phyloP scores from a whole-genome alignment of 1,140 invertebrate species.

The Danaus melanippus region DNA sequence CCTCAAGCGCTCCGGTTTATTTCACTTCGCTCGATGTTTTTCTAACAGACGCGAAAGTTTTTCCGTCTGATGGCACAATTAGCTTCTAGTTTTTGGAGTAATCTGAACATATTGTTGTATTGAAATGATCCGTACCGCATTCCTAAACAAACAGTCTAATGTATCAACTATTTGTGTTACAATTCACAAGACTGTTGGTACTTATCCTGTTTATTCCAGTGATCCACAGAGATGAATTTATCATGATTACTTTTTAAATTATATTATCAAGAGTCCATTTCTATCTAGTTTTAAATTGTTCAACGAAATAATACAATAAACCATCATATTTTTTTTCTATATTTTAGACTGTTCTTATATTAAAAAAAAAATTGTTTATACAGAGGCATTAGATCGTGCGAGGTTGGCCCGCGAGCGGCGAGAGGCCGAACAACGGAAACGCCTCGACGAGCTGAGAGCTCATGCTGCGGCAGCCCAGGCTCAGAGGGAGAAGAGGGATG shows the following conservation, averaged over 20 bases:
- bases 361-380: conserved; percentile 5
- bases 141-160: too few relatives aligned
- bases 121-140: too few relatives aligned
- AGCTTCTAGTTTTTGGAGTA: background rate
- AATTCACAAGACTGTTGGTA: too few relatives aligned
- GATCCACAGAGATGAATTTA: too few relatives aligned
- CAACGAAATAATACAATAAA: too few relatives aligned
- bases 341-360: background rate
- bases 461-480: conserved; percentile 89
- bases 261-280: too few relatives aligned
- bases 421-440: conserved; percentile 87
- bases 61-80: background rate
- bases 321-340: too few relatives aligned
- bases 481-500: conserved; percentile 90
- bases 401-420: conserved; percentile 83
- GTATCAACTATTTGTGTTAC: too few relatives aligned
- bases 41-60: background rate
- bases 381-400: conserved; percentile 73
- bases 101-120: too few relatives aligned
- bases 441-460: conserved; percentile 88
- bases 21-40: background rate
- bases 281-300: too few relatives aligned
- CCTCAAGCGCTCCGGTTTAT: conserved; percentile 6
- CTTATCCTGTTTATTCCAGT: too few relatives aligned
- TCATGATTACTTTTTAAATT: too few relatives aligned